Conservation (phyloP, 2,113 vertebrate genomes). For the Propithecus coquereli region DNA sequence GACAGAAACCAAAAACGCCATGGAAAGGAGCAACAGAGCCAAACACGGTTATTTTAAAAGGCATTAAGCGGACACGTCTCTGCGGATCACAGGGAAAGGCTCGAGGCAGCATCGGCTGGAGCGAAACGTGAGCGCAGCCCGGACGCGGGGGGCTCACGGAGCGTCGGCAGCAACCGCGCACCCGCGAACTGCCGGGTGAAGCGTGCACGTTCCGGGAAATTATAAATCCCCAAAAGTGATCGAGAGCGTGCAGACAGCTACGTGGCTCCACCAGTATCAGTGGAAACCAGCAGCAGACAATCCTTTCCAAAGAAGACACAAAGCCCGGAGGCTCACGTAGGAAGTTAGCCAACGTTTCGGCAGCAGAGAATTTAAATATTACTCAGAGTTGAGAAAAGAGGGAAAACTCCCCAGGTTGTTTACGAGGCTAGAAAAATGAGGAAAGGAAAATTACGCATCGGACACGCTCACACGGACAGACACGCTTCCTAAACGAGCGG, state of each 20-base stretch:
- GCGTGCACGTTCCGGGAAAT: fast-evolving
- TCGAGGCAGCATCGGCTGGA: fast-evolving
- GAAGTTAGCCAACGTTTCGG: background rate
- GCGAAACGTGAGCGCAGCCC: fast-evolving
- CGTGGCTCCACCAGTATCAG: fast-evolving
- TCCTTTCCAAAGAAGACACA: fast-evolving
- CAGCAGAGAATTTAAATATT: background rate
- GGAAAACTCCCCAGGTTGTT: background rate
- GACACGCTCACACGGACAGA: background rate
- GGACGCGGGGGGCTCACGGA: fast-evolving
- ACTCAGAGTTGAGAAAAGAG: background rate
- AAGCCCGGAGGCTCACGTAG: background rate
- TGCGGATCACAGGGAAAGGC: background rate
- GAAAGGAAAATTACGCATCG: no score
- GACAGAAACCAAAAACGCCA: background rate
- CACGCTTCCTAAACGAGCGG: fast-evolving
- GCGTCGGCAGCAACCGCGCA: fast-evolving
- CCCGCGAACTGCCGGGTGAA: fast-evolving
- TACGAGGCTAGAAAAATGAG: background rate
- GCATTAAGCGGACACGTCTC: background rate
- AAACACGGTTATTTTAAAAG: background rate
- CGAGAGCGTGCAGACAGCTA: background rate
- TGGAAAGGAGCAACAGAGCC: background rate
- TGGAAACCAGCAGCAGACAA: background rate
- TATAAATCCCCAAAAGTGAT: fast-evolving